phyloP scores from a whole-genome alignment of 2,888 invertebrate genomes.

The Aspidiotus rigidus region DNA sequence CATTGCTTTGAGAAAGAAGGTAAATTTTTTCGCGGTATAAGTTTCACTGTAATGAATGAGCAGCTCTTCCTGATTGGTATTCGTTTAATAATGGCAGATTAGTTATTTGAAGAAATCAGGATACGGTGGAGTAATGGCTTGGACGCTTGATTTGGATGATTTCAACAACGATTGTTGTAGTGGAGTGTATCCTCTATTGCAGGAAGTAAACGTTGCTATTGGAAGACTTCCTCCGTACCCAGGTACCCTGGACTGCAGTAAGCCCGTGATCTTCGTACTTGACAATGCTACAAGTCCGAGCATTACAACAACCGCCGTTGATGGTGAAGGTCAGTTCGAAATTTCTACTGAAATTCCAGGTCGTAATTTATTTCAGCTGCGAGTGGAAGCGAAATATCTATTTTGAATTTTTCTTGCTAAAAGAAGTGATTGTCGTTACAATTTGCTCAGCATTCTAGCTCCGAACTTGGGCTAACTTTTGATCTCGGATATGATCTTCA shows the following conservation, averaged over 20 bases:
- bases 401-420: too few relatives aligned
- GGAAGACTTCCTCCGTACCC: conserved; percentile 44
- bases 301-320: background rate
- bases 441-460: too few relatives aligned
- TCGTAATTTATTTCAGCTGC: too few relatives aligned
- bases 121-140: conserved; percentile 71
- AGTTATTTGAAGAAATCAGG: conserved; percentile 53
- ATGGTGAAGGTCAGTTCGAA: background rate
- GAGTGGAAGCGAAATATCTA: too few relatives aligned
- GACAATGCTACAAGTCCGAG: conserved; percentile 33
- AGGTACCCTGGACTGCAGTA: conserved; percentile 52
- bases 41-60: too few relatives aligned
- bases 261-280: conserved; percentile 48
- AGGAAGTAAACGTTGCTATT: conserved; percentile 66
- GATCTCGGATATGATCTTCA: too few relatives aligned
- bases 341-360: background rate
- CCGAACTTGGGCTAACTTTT: too few relatives aligned
- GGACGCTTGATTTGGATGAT: conserved; percentile 83
- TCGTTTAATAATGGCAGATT: conserved; percentile 45
- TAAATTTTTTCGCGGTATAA: conserved; percentile 39
- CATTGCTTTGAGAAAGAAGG: conserved; percentile 65
- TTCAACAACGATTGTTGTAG: conserved; percentile 74
- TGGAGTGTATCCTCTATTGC: conserved; percentile 67
- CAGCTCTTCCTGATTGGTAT: too few relatives aligned
- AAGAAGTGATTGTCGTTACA: too few relatives aligned